Evolutionary conservation across 2,888 invertebrate species (phyloP), one percentile per base, ranked within the genome.

Genomic region (Plagiodera versicolora): DNA sequence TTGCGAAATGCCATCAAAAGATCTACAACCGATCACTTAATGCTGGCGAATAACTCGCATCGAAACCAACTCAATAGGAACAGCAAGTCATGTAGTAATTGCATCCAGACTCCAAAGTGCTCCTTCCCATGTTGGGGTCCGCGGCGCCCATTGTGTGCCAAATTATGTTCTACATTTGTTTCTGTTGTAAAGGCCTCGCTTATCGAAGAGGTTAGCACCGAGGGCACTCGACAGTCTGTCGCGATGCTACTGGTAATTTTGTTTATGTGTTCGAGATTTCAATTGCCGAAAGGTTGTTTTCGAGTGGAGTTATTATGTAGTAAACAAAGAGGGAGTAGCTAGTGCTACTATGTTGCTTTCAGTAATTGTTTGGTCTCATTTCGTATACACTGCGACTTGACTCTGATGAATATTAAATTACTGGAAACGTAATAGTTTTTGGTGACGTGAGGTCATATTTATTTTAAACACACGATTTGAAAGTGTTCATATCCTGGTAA

Each of bases 31-130:
- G 69, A 75, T 74, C 74, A 73, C 75, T 74, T 74, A 73, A 73
- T 69, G 70, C 68, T 73, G 69, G 71, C 69, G 74, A 73, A 74
- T 72, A 74, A 72, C 72, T 71, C 67, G 70, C 67, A 70, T 70
- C 68, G 71, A 75, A 76, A 75, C 75, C 70, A 72, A 73, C 72
- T 76, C 73, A 75, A 75, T 72, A 73, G 76, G 71, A 73, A n/a
- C n/a, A 73, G 76, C 76, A 75, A 77, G 77, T 77, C 77, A 77
- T 74, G 75, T 71, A 63, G 71, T 77, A 76, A 77, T 76, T 77
- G 75, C 73, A 72, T 68, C 69, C 70, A 68, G 72, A 70, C 68
- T 69, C 67, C n/a, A n/a, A n/a, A n/a, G n/a, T n/a, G n/a, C n/a
- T n/a, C n/a, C 20, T 28, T 47, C 32, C 47, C 47, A 54, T 55